Base-by-base conservation (phyloP, 2,797 vertebrate species). In the Enteromius fasciolatus region DNA sequence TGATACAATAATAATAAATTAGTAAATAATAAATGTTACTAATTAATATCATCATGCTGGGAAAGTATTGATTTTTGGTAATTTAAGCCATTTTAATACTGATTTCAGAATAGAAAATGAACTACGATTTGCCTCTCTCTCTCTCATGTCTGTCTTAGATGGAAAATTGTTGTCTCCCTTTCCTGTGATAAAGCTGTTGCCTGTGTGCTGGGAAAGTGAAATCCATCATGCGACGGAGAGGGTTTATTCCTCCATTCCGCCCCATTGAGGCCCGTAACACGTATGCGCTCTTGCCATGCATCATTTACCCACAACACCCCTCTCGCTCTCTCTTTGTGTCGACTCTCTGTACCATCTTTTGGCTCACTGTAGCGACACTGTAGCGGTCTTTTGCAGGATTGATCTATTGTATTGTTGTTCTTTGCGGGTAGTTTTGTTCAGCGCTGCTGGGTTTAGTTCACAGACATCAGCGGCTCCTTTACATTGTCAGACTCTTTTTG, bases 151-250 rank as follows among this genome's bases (percentile, higher is more conserved):
- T 82, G 80, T 70, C 85, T 70, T 66, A 88, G 84, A 85, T 90
- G 91, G 91, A 93, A 92, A 91, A 89, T 88, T 81, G 50, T n/a
- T 48, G 23, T 28, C 39, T 72, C 76, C 67, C 78, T 66, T n/a
- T 73, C 39, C 90, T 91, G 92, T 91, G 93, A 95, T 95, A 93
- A 94, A 95, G 92, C 91, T 91, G 89, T 89, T 92, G 93, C 91
- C 91, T 86, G 81, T 17, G 86, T 90, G 88, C 91, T 89, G 91
- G 90, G 90, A 92, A 91, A 84, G 89, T 90, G 83, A 90, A 91
- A 93, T 93, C 90, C 91, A 93, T 93, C 91, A 91, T 75, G 52
- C 63, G 48, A 91, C 89, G 87, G 75, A 87, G 84, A 84, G 84
- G 90, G 84, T 85, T 89, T 87, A 87, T 87, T 86, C 90, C 86